Base-by-base conservation (phyloP, 2,797 vertebrate species). In the Cirrhinus molitorella region DNA sequence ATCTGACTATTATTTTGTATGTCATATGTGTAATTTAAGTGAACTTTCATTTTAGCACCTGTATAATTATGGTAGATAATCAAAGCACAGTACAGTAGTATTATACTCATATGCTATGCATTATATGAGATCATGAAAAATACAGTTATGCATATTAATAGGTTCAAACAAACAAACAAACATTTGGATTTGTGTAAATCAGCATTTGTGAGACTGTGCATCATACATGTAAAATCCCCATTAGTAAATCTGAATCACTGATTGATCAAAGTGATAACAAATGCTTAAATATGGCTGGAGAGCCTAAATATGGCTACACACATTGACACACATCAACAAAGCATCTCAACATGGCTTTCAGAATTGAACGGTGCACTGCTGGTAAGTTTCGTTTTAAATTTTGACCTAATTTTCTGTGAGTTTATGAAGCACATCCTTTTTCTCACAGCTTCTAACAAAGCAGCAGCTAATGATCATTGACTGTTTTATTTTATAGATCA, bases 281-380 rank as follows among this genome's bases (percentile, higher is more conserved):
- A n/a, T n/a, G n/a, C n/a, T n/a, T 88, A 88, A 47, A 88, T 86
- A 88, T 72, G 59, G 67, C 57, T 51, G n/a, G n/a, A n/a, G n/a
- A n/a, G n/a, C 73, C 75, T 88, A 88, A 47, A 88, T 86, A 88
- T 72, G 59, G 67, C 57, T 51, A 70, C 81, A 31, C 16, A 28
- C 71, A 77, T 61, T 21, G 17, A n/a, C n/a, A 25, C 11, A 31
- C 28, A 63, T 37, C 10, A 5, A 17, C 31, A 28, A 68, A 23
- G 10, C 6, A 13, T 81, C 34, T 68, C 68, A n/a, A 10, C 66
- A 88, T 88, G 81, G 53, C 68, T 4, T n/a, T 34, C 81, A 79
- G 74, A 79, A 74, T 21, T 13, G 6, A 70, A 25, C 74, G 84
- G 34, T 57, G 9, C 7, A 51, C 7, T 49, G 3, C 72, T 28